Base-by-base conservation (phyloP, 2,888 invertebrate species). In the Idaea straminata region DNA sequence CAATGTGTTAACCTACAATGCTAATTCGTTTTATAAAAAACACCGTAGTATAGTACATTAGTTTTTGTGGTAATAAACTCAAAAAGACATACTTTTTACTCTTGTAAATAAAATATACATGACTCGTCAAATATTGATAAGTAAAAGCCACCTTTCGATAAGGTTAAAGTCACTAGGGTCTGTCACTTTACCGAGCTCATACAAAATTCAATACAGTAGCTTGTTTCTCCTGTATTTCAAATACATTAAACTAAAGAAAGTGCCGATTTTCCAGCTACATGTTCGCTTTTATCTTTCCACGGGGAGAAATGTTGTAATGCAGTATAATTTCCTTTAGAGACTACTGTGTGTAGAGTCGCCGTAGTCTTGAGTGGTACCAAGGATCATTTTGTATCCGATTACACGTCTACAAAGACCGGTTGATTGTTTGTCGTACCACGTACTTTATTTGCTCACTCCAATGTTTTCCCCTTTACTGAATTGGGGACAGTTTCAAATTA, bases 301-400 rank as follows among this genome's bases (percentile, higher is more conserved):
- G 47, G 77, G 74, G 79, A 71, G 70, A 81, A 81, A 81, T 79
- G 76, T 77, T 76, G 79, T 82, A 82, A 85, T 83, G 82, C 82
- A 69, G 75, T 79, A 82, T 82, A 83, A 86, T 85, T 84, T 84
- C 78, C 79, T 83, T 77, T 76, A 82, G 77, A 76, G 74, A 79
- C 80, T 81, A 78, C 81, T 84, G 82, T 80, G 78, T 75, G 78
- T 78, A 72, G 73, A 77, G 81, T 80, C 79, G 74, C 74, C 69
- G 69, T 78, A 73, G 73, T 80, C 82, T 81, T 80, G 78, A 83
- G 76, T 74, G 80, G 79, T 78, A 77, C 79, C 78, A 77, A 81
- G 78, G 80, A 82, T 78, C 81, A 82, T 86, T 88, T 85, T 82
- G 86, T 86, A 88, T 88, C 88, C 83, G 85, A 88, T 88, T 89